Evolutionary conservation across 1,140 invertebrate species (phyloP), one percentile per base, ranked within the genome.

Genomic region (Drosophila punjabiensis): DNA sequence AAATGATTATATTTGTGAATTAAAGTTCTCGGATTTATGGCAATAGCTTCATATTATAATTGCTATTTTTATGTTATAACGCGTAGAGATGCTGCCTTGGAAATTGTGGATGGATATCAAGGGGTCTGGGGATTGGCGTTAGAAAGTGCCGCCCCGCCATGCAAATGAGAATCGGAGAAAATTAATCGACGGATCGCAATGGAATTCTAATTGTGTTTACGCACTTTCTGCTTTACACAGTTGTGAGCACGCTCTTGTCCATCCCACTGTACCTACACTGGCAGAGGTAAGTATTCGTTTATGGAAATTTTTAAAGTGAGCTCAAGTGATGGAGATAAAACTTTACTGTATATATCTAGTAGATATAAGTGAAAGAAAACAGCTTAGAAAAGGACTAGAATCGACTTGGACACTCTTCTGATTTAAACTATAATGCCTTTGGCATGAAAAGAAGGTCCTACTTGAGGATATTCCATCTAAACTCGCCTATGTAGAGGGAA

Each of bases 161-260:
- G 67, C 76, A 79, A 79, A 79, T 79, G 67, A 64, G 76, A 79
- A 48, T n/a, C 14, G 55, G 55, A 39, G 55, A 67, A 79, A 79
- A 65, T 79, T 62, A 78, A 55, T 32, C 41, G 18, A 32, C 24
- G 59, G 39, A 43, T 33, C 58, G 41, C 30, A 65, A 65, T 79
- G 77, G 77, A 79, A 79, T 79, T 79, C 76, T 79, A 79, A 79
- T 79, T 66, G 67, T 56, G 55, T 73, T 35, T 65, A 79, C 69
- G 68, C 64, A 79, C 76, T 79, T 70, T 79, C 65, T 56, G 75
- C 56, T 69, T 28, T 18, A n/a, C 28, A n/a, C 33, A 56, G 33
- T 32, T 55, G 50, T 35, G 32, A 53, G 50, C 9, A 52, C 28
- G 18, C 50, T 11, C 28, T 18, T 33, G 30, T 20, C 33, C 53